Evolutionary conservation across 2,797 vertebrate species (phyloP).

Genomic region (Graptemys geographica): DNA sequence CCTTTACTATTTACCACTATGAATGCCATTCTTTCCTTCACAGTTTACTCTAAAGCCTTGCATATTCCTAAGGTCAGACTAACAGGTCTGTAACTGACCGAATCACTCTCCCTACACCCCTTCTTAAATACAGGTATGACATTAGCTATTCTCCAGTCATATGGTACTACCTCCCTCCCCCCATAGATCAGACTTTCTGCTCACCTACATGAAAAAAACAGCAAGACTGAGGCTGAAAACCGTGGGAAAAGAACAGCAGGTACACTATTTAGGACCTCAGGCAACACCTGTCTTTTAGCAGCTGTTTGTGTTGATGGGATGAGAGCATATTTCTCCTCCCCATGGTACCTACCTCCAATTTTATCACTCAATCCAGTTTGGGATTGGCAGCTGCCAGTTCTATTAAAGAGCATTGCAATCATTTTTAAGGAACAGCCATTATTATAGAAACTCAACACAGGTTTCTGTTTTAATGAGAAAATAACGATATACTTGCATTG

Average conservation of each 20-base stretch:
- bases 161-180: neutral
- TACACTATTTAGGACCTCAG: neutral
- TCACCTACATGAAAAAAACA: neutral
- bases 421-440: neutral
- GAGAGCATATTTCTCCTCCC: neutral
- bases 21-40: neutral
- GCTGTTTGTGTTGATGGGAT: neutral
- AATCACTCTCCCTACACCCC: neutral
- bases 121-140: neutral
- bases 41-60: neutral
- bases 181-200: neutral
- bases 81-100: neutral
- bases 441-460: constrained; percentile 77
- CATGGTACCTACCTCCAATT: neutral
- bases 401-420: neutral
- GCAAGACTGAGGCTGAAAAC: neutral
- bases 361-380: neutral
- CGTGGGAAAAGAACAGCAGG: neutral
- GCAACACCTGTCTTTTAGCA: neutral
- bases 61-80: neutral
- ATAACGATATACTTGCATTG: constrained; percentile 93
- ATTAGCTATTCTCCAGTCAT: neutral
- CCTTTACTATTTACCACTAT: neutral
- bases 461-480: constrained; percentile 97
- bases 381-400: neutral